Conservation (phyloP, 2,113 vertebrate species). For the Phasianus colchicus region DNA sequence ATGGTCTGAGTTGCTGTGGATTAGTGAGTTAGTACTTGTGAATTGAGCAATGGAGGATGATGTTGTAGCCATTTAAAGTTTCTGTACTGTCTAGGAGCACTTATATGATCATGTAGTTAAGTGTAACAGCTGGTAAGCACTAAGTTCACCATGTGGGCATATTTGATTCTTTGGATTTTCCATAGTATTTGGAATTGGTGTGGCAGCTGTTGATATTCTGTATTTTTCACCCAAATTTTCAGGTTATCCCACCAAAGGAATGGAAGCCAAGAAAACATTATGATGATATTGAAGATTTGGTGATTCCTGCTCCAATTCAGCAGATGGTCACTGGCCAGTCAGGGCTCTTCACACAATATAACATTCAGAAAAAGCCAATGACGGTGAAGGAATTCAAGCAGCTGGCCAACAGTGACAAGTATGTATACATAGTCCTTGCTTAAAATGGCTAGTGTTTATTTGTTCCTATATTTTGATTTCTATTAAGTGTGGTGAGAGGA, state of each 20-base stretch:
- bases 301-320: slow-evolving; percentile 85
- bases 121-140: background rate
- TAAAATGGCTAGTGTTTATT: background rate
- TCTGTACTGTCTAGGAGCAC: background rate
- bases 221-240: slow-evolving; percentile 41
- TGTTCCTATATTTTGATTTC: background rate
- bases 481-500: background rate
- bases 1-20: background rate
- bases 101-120: background rate
- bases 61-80: background rate
- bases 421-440: slow-evolving; percentile 47
- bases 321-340: slow-evolving; percentile 84
- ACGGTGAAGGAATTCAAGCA: slow-evolving; percentile 83
- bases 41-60: background rate
- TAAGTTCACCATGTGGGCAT: background rate
- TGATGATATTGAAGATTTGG: slow-evolving; percentile 81
- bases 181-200: background rate
- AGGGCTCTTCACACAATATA: slow-evolving; percentile 82
- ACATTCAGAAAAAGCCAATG: slow-evolving; percentile 84
- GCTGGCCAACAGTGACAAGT: slow-evolving; percentile 84
- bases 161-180: background rate
- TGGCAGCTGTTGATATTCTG: background rate
- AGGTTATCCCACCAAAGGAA: slow-evolving; percentile 85
- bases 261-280: slow-evolving; percentile 84
- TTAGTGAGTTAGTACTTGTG: background rate